These are phyloP conservation scores for Meganola albula DNA, from an alignment of 2,888 invertebrate genomes.

Conservation along the genomic window DNA sequence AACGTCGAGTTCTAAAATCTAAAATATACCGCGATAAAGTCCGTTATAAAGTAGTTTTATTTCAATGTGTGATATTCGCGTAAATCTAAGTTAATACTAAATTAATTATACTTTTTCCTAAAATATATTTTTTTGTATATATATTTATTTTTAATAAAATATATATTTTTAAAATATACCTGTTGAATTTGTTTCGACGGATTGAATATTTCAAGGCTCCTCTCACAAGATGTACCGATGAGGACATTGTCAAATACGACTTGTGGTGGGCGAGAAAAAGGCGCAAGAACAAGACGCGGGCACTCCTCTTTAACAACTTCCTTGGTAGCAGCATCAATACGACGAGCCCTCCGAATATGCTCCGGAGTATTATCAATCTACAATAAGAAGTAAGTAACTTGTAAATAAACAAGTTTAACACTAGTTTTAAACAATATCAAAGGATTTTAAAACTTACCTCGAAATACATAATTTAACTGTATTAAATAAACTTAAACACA, in stretches of 20 bases:
- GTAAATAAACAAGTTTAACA: no score
- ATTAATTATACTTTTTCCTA: no score
- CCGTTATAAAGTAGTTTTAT: no score
- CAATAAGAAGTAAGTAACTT: no score
- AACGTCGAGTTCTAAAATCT: no score
- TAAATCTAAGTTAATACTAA: no score
- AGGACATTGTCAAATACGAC: conserved; percentile 82
- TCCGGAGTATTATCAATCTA: conserved; percentile 74
- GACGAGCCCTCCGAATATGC: conserved; percentile 51
- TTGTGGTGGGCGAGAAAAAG: conserved; percentile 82
- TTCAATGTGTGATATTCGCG: no score
- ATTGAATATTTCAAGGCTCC: conserved; percentile 77
- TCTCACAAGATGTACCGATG: conserved; percentile 73
- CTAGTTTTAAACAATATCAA: no score
- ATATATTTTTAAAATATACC: conserved; percentile 41
- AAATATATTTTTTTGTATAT: no score
- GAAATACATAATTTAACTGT: conserved; percentile 22
- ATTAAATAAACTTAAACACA: conserved; percentile 7
- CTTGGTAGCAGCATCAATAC: conserved; percentile 42
- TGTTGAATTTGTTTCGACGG: conserved; percentile 65
- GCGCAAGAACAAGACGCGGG: conserved; percentile 78
- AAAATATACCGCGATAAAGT: no score
- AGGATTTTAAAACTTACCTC: conserved; percentile 21
- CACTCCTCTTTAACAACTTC: conserved; percentile 61
- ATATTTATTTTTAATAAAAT: background rate